These are phyloP conservation scores for Onchidella celtica DNA, from an alignment of 2,888 invertebrate species.

Conservation along the genomic window DNA sequence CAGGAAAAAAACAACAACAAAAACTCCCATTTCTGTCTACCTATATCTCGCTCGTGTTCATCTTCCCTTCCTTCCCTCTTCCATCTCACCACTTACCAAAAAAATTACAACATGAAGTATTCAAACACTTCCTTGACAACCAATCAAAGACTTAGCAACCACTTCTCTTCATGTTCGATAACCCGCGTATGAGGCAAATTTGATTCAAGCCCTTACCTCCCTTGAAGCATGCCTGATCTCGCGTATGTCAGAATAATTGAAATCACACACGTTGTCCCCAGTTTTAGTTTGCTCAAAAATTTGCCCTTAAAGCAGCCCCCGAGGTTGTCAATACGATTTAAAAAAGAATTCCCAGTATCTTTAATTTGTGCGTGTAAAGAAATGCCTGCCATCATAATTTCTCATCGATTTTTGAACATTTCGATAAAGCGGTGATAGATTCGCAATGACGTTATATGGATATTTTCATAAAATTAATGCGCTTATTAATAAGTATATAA, in stretches of 20 bases:
- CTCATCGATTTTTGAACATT: too few relatives aligned
- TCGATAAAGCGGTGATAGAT: too few relatives aligned
- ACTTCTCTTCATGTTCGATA: not conserved
- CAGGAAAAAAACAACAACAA: too few relatives aligned
- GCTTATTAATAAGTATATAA: too few relatives aligned
- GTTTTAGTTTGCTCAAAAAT: not conserved
- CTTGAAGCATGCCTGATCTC: constrained; percentile 13
- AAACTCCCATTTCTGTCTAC: not conserved
- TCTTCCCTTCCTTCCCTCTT: not conserved
- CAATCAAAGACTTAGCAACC: not conserved
- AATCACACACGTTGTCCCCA: constrained; percentile 31
- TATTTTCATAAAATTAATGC: too few relatives aligned
- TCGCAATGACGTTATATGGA: too few relatives aligned
- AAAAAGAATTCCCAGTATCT: too few relatives aligned
- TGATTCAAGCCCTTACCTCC: constrained; percentile 25
- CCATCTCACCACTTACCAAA: not conserved
- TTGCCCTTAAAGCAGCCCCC: not conserved
- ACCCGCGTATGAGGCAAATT: constrained; percentile 4
- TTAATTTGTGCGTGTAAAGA: too few relatives aligned
- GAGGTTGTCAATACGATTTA: too few relatives aligned
- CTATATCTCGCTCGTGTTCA: not conserved
- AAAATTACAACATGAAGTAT: too few relatives aligned
- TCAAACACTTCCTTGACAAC: not conserved
- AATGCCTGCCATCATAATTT: too few relatives aligned
- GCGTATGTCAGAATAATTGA: constrained; percentile 26